Evolutionary conservation across 2,113 vertebrate species (phyloP), one percentile per base, ranked within the genome.

Genomic region (Pteruthius melanotis): DNA sequence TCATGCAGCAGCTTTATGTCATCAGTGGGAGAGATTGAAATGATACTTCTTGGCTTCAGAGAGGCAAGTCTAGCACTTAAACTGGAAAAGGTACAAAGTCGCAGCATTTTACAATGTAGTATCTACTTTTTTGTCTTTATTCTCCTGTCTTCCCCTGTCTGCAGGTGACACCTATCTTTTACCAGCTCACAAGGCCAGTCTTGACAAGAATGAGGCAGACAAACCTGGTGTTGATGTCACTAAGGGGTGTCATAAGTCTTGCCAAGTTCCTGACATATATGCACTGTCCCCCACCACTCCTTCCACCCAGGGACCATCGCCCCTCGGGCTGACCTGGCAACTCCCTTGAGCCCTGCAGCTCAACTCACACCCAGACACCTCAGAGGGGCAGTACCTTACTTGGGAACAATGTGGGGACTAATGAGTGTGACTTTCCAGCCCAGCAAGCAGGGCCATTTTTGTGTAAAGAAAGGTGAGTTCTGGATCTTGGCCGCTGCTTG

Each of bases 1-100:
- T 96, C 93, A 91, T 88, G 82, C 82, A 88, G 68, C 13, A 2
- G 50, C 63, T 63, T 95, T 93, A 45, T 89, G 79, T 87, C 94
- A 95, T 76, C 94, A 93, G 80, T 64, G 49, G 60, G 72, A 97
- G 90, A 90, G 75, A 80, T 42, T 70, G 60, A 85, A 89, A 93
- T 44, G 27, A 95, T 74, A 74, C 19, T 90, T 91, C 56, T 83
- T 94, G 91, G 90, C 93, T 94, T 82, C 50, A 86, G 79, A 85
- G n/a, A 85, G 45, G 15, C 65, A 85, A 90, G 59, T 59, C 54
- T 77, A 89, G 47, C 39, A 35, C 54, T 95, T 74, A 61, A 79
- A 91, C 54, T 91, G 63, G 39, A 94, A 94, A 80, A 87, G 8
- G 8, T 35, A 69, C n/a, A 87, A 74, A 93, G 39, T 40, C 27